Evolutionary conservation across 2,797 vertebrate species (phyloP).

Genomic region (Ctenosaura bakeri): DNA sequence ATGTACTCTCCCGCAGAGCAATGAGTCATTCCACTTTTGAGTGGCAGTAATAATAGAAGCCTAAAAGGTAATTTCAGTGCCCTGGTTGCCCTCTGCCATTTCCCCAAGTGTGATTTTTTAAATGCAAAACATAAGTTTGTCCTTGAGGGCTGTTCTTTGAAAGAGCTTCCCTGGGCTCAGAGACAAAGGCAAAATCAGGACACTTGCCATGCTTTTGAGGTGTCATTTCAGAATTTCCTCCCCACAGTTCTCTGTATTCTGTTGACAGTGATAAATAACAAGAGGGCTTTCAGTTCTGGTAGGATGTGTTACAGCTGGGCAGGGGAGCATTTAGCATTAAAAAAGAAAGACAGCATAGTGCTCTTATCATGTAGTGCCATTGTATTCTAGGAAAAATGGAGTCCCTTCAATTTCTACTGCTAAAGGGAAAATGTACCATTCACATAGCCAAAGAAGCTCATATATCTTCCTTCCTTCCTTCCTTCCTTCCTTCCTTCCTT

Average conservation of each 20-base stretch:
- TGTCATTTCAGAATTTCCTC: neutral
- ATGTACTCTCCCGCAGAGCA: neutral
- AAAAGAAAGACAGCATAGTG: neutral
- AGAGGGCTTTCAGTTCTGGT: fast-evolving
- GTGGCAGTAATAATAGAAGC: neutral
- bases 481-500: neutral
- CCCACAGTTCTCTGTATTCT: neutral
- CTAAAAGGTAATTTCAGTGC: constrained; percentile 3
- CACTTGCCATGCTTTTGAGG: constrained; percentile 17
- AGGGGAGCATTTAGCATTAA: neutral
- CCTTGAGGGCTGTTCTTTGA: constrained; percentile 10
- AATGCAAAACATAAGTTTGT: constrained; percentile 40
- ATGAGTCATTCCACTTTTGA: neutral
- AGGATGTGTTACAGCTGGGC: neutral
- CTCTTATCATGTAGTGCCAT: constrained; percentile 3
- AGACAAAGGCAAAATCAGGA: constrained; percentile 39
- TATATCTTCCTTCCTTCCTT: neutral
- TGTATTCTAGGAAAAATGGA: constrained; percentile 10
- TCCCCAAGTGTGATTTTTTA: constrained; percentile 7
- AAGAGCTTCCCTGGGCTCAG: constrained; percentile 20
- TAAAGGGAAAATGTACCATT: neutral
- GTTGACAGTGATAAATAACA: constrained; percentile 37
- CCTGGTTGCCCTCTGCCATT: constrained; percentile 3
- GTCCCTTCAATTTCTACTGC: constrained; percentile 17
- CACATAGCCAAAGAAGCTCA: neutral